These are phyloP conservation scores for Galeruca laticollis DNA, from an alignment of 2,888 invertebrate genomes.

Conservation along the genomic window DNA sequence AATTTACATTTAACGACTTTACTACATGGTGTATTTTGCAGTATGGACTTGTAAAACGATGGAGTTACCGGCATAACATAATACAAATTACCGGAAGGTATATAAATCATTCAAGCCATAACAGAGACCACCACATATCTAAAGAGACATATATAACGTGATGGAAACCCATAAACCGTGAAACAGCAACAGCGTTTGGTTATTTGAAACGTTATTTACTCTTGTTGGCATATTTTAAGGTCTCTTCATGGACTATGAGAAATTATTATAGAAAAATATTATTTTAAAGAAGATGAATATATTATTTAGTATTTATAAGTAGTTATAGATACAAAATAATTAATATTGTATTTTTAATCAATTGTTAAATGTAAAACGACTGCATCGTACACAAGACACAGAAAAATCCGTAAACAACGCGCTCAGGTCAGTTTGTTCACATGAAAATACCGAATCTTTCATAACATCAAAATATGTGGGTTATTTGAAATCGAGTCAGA, in stretches of 20 bases:
- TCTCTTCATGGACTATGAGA: background rate
- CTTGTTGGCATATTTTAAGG: conserved; percentile 7
- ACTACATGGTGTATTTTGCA: background rate
- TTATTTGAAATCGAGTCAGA: no score
- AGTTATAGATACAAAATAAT: no score
- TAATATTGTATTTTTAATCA: no score
- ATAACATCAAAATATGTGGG: no score
- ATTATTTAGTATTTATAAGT: no score
- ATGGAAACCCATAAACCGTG: conserved; percentile 17
- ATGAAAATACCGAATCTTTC: no score
- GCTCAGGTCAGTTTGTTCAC: no score
- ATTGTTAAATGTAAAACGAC: no score
- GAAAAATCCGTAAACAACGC: no score
- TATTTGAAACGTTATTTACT: background rate
- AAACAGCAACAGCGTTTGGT: background rate
- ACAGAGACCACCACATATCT: conserved; percentile 11
- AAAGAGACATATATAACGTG: conserved; percentile 10
- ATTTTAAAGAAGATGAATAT: background rate
- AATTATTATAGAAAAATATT: background rate
- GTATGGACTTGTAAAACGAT: background rate
- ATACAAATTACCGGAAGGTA: conserved; percentile 22
- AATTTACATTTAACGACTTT: background rate
- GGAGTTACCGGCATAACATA: background rate
- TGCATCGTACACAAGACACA: no score
- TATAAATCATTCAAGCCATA: conserved; percentile 10